Conservation (phyloP, 2,113 vertebrate genomes). For the Cettia cetti region DNA sequence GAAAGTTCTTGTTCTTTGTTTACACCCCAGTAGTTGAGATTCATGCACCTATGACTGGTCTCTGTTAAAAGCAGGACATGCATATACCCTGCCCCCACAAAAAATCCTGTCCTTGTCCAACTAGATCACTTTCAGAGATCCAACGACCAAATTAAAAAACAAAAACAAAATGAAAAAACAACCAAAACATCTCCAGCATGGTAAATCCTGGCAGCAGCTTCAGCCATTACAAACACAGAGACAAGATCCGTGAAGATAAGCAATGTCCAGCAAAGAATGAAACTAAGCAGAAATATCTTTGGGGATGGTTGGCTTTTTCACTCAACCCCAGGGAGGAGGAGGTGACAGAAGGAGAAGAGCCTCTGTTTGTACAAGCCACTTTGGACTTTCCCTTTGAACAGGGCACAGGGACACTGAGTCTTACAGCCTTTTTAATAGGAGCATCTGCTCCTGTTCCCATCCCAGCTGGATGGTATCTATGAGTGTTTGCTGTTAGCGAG, state of each 20-base stretch:
- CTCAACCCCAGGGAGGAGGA: not conserved
- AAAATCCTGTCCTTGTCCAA: not conserved
- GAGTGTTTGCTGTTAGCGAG: constrained; percentile 8
- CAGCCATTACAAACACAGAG: not conserved
- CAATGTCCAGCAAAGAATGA: not conserved
- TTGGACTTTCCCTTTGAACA: constrained; percentile 36
- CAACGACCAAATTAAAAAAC: not conserved
- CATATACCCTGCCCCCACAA: accelerated
- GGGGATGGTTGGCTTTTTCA: not conserved
- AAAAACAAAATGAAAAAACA: not conserved
- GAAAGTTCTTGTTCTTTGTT: not conserved
- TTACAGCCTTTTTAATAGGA: constrained; percentile 36
- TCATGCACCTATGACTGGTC: not conserved
- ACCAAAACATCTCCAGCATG: not conserved
- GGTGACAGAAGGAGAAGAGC: constrained; percentile 21
- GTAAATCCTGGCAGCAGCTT: not conserved
- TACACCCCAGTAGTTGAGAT: not conserved
- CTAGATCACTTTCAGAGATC: not conserved
- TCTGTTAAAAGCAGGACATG: not conserved
- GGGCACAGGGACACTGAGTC: constrained; percentile 23
- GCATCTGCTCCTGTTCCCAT: constrained; percentile 48
- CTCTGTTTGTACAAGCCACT: constrained; percentile 6
- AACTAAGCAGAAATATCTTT: not conserved
- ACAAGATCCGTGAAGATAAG: not conserved
- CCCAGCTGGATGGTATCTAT: constrained; percentile 38